A percentile compares a stretch with the other conserved stretches of the same genome.
phyloP scores from a whole-genome alignment of 2,797 vertebrate genomes.

The Parambassis ranga region DNA sequence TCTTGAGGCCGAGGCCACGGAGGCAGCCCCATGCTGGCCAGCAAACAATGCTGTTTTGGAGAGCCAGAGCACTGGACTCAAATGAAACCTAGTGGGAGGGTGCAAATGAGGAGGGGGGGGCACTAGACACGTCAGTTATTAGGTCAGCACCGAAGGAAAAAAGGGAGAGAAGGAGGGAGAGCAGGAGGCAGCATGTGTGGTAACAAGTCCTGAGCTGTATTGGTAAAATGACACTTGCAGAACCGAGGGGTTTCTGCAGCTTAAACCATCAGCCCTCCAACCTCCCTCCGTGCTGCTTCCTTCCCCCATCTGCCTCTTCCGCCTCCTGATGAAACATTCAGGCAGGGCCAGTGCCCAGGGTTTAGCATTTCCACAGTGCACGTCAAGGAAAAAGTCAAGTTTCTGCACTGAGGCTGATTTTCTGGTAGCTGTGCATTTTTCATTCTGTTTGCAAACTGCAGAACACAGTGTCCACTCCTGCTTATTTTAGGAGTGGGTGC shows the following conservation, averaged over 20 bases:
- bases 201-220: constrained; percentile 37
- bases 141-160: constrained; percentile 58
- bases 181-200: constrained; percentile 31
- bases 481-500: constrained; percentile 20
- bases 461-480: constrained; percentile 11
- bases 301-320: constrained; percentile 42
- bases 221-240: constrained; percentile 69
- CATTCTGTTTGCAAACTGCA: constrained; percentile 33
- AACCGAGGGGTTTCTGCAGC: constrained; percentile 63
- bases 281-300: constrained; percentile 36
- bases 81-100: constrained; percentile 70
- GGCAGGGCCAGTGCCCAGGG: constrained; percentile 26
- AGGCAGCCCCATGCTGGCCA: constrained; percentile 81
- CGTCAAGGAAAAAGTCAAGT: constrained; percentile 32
- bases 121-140: constrained; percentile 81
- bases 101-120: constrained; percentile 14
- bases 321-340: constrained; percentile 64
- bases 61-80: constrained; percentile 65
- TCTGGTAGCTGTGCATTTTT: constrained; percentile 11
- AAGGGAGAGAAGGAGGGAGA: constrained; percentile 18
- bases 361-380: constrained; percentile 56
- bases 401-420: constrained; percentile 22
- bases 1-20: constrained; percentile 59
- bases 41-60: constrained; percentile 81
- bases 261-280: constrained; percentile 64